Evolutionary conservation across 1,140 invertebrate species (phyloP).

Genomic region (Sarcophaga peregrina): DNA sequence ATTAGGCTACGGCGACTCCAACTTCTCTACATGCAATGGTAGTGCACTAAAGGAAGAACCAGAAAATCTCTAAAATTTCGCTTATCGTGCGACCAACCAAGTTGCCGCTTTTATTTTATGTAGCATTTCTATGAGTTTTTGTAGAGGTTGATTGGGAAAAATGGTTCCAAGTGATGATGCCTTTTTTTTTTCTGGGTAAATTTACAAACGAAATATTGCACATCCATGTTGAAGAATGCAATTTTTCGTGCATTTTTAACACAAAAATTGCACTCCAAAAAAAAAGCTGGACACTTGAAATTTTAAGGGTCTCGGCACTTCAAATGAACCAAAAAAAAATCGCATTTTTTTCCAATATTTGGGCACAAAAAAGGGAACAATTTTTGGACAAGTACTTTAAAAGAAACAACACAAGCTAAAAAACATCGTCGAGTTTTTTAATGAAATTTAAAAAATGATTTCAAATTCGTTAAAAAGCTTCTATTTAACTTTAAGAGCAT

Average conservation of each 20-base stretch:
- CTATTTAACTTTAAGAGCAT: not conserved
- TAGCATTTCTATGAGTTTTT: too few species aligned
- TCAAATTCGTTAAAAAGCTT: not conserved
- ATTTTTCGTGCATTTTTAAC: constrained; percentile 27
- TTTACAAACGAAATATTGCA: not conserved
- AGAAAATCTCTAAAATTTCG: too few species aligned
- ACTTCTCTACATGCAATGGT: too few species aligned
- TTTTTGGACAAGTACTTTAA: not conserved
- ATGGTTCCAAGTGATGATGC: too few species aligned
- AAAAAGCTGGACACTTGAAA: not conserved
- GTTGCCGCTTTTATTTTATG: too few species aligned
- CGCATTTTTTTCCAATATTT: constrained; percentile 15
- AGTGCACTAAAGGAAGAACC: too few species aligned
- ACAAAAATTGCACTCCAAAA: constrained; percentile 24
- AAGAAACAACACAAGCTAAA: not conserved
- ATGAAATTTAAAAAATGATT: not conserved
- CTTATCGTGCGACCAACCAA: too few species aligned
- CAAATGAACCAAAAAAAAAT: not conserved
- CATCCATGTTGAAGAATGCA: not conserved
- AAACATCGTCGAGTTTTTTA: not conserved
- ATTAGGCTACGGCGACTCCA: too few species aligned
- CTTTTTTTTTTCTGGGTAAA: too few species aligned
- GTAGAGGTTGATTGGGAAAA: too few species aligned
- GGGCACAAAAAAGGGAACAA: not conserved
- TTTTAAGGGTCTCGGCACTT: constrained; percentile 12